Percentiles rank a stretch among this genome's conserved stretches.
These are phyloP conservation scores for Euphydryas editha DNA, from an alignment of 2,888 invertebrate species.

Conservation along the genomic window DNA sequence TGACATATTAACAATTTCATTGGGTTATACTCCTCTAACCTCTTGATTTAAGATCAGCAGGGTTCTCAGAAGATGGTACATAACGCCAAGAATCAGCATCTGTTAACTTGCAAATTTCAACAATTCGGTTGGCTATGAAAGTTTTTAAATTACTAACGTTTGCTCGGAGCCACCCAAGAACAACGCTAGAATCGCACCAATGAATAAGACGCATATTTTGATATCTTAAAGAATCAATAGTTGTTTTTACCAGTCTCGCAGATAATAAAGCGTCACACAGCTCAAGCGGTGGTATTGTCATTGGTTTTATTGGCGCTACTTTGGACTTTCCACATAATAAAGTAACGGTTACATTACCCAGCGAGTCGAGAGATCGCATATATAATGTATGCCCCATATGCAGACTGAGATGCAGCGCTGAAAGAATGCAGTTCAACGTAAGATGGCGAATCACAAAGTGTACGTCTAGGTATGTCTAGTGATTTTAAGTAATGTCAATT, in stretches of 20 bases:
- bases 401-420: slow-evolving; percentile 2
- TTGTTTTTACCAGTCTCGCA: not conserved
- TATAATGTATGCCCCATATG: slow-evolving; percentile 15
- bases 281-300: slow-evolving; percentile 43
- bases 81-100: too few species aligned
- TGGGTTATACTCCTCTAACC: too few species aligned
- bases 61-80: too few species aligned
- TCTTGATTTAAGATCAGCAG: too few species aligned
- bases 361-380: not conserved
- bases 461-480: too few species aligned
- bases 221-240: too few species aligned
- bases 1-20: too few species aligned
- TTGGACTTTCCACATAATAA: slow-evolving; percentile 33
- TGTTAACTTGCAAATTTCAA: too few species aligned
- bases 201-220: not conserved
- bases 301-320: slow-evolving; percentile 40
- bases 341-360: not conserved
- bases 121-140: too few species aligned
- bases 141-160: too few species aligned
- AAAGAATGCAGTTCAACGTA: slow-evolving; percentile 11
- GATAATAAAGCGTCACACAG: slow-evolving; percentile 16
- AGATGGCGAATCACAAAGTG: too few species aligned
- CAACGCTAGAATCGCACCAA: slow-evolving; percentile 35
- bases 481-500: too few species aligned
- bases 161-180: slow-evolving; percentile 24